Evolutionary conservation across 2,113 vertebrate species (phyloP).

Genomic region (Lepisosteus osseus): DNA sequence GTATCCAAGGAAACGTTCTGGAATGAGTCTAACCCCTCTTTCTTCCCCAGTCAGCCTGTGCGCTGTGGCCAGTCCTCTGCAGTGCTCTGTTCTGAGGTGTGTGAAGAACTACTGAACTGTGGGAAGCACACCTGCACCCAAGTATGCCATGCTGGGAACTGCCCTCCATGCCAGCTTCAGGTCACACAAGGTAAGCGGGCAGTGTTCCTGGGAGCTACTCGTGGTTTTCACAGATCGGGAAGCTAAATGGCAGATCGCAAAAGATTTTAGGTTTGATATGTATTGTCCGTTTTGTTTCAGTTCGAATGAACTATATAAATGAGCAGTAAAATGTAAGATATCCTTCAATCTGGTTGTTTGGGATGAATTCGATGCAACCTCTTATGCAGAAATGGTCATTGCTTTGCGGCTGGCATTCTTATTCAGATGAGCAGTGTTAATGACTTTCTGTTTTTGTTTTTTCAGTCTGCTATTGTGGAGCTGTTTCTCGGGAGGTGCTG

Average conservation of each 20-base stretch:
- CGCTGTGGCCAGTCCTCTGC: constrained; percentile 83
- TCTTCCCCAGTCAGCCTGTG: constrained; percentile 78
- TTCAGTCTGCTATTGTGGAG: constrained; percentile 83
- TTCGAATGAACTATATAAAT: too few species aligned
- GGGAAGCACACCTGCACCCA: constrained; percentile 81
- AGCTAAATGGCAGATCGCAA: too few species aligned
- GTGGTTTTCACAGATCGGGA: too few species aligned
- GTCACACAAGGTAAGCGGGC: constrained; percentile 77
- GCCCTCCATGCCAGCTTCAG: constrained; percentile 80
- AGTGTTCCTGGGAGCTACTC: too few species aligned
- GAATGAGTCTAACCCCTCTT: neutral
- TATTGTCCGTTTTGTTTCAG: too few species aligned
- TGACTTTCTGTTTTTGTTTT: neutral
- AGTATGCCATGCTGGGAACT: constrained; percentile 83
- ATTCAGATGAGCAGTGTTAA: neutral
- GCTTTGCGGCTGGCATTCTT: neutral
- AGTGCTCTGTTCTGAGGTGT: constrained; percentile 80
- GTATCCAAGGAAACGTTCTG: too few species aligned
- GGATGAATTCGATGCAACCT: too few species aligned
- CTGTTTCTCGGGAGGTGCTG: constrained; percentile 66
- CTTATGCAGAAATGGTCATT: too few species aligned
- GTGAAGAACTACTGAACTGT: constrained; percentile 82
- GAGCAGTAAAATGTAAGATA: too few species aligned
- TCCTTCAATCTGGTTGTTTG: too few species aligned
- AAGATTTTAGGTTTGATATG: too few species aligned